Base-by-base conservation (phyloP, 1,140 invertebrate species). In the Brachionus manjavacas region DNA sequence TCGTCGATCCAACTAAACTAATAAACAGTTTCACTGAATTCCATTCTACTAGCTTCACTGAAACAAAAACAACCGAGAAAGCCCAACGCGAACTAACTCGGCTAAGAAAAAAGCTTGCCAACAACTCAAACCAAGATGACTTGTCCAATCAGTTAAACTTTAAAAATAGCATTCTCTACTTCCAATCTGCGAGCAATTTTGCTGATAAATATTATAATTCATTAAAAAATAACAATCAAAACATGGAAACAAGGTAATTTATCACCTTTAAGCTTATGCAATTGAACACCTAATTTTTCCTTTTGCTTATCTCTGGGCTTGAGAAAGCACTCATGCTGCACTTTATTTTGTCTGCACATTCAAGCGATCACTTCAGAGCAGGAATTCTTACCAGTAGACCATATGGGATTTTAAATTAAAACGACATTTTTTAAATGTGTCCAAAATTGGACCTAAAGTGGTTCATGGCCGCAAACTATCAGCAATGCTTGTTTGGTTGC, bases 211-310 rank as follows among this genome's bases (percentile, higher is more conserved):
- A 72, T 72, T 72, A 72, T 41, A 72, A 72, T n/a, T 6, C 31
- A 60, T 60, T 60, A 16, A 72, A 39, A 8, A 72, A 43, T 41
- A 72, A 72, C 39, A 72, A 41, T 39, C 31, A 72, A 16, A 41
- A 39, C 31, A 72, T 72, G 68, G 68, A 72, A 39, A 72, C 68
- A 72, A 72, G 68, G 68, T 72, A 72, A 72, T 39, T 39, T 72
- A 41, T 43, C 52, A 60, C 20, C 52, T 60, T 25, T 46, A 46
- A n/a, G 43, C 43, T 46, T 46, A 46, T n/a, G 43, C 43, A 46
- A 60, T 60, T 60, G 31, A 35, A 16, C 20, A 60, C 9, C 2
- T 60, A 60, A 16, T 12, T 46, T 46, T 14, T 46, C 0, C 11
- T n/a, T 46, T 60, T 60, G 52, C 52, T 20, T 60, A 60, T 8